These are phyloP conservation scores for Oryzias curvinotus DNA, from an alignment of 2,113 vertebrate genomes.

Conservation along the genomic window DNA sequence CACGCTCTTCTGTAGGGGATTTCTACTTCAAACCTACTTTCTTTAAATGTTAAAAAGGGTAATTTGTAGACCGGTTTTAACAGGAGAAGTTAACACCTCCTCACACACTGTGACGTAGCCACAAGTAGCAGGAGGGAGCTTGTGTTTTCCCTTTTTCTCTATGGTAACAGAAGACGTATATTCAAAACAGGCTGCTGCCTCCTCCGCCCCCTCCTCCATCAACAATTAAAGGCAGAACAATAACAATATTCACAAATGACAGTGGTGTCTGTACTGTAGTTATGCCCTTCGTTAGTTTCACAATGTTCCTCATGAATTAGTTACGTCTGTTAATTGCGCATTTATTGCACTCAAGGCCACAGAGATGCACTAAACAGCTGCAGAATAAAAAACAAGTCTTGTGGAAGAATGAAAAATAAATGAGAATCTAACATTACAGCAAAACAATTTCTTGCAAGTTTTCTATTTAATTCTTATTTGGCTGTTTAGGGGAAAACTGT, in stretches of 20 bases:
- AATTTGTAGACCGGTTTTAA: conserved; percentile 65
- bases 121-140: conserved; percentile 65
- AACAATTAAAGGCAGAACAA: conserved; percentile 76
- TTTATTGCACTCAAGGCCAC: conserved; percentile 71
- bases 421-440: conserved; percentile 36
- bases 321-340: conserved; percentile 75
- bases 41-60: conserved; percentile 54
- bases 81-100: conserved; percentile 68
- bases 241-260: conserved; percentile 69
- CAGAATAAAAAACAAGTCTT: conserved; percentile 41
- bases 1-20: conserved; percentile 38
- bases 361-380: conserved; percentile 61
- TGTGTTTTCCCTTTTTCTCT: conserved; percentile 69
- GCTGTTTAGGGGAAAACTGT: conserved; percentile 4
- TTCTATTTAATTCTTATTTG: conserved; percentile 26
- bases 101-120: conserved; percentile 64
- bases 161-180: conserved; percentile 72
- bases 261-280: conserved; percentile 68
- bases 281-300: conserved; percentile 75
- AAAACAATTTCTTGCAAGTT: conserved; percentile 27
- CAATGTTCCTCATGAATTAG: conserved; percentile 77
- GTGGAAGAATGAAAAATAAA: conserved; percentile 49
- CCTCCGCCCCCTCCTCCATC: conserved; percentile 32
- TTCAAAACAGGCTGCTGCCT: conserved; percentile 62
- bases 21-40: conserved; percentile 38